These are phyloP conservation scores for Syngnathus rostellatus DNA, from an alignment of 2,797 vertebrate genomes.

Conservation along the genomic window DNA sequence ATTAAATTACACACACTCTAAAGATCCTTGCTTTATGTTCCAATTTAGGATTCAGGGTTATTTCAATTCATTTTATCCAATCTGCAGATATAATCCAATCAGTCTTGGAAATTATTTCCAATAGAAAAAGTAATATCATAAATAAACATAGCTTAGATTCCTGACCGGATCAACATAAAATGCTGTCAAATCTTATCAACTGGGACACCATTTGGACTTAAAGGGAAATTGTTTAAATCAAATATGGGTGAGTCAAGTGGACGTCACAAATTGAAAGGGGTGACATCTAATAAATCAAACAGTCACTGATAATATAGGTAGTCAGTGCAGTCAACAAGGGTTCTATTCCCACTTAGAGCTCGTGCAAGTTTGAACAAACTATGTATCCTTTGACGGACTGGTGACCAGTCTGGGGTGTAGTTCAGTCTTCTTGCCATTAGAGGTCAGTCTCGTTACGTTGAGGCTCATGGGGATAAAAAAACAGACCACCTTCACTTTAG, in stretches of 20 bases:
- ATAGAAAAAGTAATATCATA: no score
- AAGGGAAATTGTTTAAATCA: no score
- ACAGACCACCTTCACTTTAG: no score
- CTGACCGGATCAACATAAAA: no score
- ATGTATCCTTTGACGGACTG: background rate
- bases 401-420: conserved; percentile 14
- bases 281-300: background rate
- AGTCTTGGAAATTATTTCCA: no score
- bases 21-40: background rate
- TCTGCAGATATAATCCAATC: background rate
- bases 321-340: background rate
- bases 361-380: background rate
- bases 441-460: conserved; percentile 42
- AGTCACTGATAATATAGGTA: background rate
- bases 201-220: no score
- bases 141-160: no score
- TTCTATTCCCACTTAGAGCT: background rate
- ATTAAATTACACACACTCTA: background rate
- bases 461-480: background rate
- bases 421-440: conserved; percentile 31
- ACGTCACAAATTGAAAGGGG: background rate
- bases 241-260: no score
- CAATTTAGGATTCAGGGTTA: background rate
- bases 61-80: background rate
- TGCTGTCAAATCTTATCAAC: no score